Base-by-base conservation (phyloP, 1,140 invertebrate genomes). In the Polypedilum pembai region DNA sequence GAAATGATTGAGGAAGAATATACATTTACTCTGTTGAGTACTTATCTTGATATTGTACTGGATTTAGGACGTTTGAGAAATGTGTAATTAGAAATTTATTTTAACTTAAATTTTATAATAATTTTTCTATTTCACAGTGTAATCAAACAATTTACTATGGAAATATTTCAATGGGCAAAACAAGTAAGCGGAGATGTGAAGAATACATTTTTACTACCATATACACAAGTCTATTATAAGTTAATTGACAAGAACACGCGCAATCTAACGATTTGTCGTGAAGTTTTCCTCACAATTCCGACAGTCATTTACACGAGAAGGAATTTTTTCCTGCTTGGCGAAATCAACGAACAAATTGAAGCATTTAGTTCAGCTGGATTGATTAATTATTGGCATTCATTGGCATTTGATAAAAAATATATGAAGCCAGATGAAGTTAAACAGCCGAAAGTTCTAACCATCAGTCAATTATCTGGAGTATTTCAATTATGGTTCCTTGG, bases 361-460 rank as follows among this genome's bases (percentile, higher is more conserved):
- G 8, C 1, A 4, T 18, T 69, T 18, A 18, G 4, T 3, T 20
- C 65, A 69, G n/a, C 65, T 20, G 65, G 65, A 69, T 69, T 69
- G 20, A 69, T 69, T 18, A 10, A 69, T 7, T 69, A 18, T 69
- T 69, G 65, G 65, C 65, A 69, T 56, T 33, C 12, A 56, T 56
- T n/a, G 15, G 45, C 45, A 56, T 56, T 15, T 56, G 45, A 33
- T 33, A 33, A 33, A 33, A 33, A 33, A 33, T 33, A 33, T 56
- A 56, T 56, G 45, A 56, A 56, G 45, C 4, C 12, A 45, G 15
- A 10, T 8, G 12, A n/a, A 12, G 4, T n/a, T 56, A 56, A 56
- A 15, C 12, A 56, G 4, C 45, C 45, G 15, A 56, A 56, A 56
- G 45, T 56, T 56, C 45, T 56, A 0, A 56, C 12, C 15, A n/a